A percentile compares a stretch with the other conserved stretches of the same genome.
These are phyloP conservation scores for Myrmecobius fasciatus DNA, from an alignment of 2,113 vertebrate genomes.

Conservation along the genomic window DNA sequence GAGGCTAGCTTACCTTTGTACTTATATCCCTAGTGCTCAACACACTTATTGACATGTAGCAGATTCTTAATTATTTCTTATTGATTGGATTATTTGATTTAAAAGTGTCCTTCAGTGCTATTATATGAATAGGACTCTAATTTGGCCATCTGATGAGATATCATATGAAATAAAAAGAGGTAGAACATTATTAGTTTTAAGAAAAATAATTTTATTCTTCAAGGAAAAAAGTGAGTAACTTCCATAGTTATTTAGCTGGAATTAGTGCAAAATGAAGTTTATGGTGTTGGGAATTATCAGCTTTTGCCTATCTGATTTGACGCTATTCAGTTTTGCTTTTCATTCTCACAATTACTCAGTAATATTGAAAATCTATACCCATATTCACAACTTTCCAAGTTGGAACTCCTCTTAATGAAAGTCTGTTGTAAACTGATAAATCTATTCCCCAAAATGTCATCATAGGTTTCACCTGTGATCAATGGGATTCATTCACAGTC, in stretches of 20 bases:
- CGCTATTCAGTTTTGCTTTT: slow-evolving; percentile 60
- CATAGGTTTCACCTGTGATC: slow-evolving; percentile 48
- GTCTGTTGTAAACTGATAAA: slow-evolving; percentile 65
- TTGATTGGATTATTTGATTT: not conserved
- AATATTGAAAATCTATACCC: slow-evolving; percentile 64
- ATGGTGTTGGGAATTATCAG: slow-evolving; percentile 66
- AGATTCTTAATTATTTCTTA: not conserved
- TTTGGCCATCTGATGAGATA: not conserved
- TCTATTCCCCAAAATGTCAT: slow-evolving; percentile 12
- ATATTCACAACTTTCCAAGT: slow-evolving; percentile 59
- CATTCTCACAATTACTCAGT: slow-evolving; percentile 15
- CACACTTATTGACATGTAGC: not conserved
- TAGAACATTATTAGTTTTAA: slow-evolving; percentile 37
- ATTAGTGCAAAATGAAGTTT: slow-evolving; percentile 60
- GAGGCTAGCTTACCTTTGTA: too few relatives aligned
- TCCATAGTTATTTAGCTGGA: slow-evolving; percentile 63
- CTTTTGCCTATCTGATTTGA: slow-evolving; percentile 71
- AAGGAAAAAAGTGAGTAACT: slow-evolving; percentile 64
- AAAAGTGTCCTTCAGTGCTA: not conserved
- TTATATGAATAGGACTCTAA: not conserved
- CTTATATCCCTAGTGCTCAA: too few relatives aligned
- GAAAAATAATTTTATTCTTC: slow-evolving; percentile 59
- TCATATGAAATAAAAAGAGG: not conserved
- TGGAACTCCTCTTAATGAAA: slow-evolving; percentile 52
- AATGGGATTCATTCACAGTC: slow-evolving; percentile 51